Base-by-base conservation (phyloP, 2,888 invertebrate genomes). In the Resseliella maxima region DNA sequence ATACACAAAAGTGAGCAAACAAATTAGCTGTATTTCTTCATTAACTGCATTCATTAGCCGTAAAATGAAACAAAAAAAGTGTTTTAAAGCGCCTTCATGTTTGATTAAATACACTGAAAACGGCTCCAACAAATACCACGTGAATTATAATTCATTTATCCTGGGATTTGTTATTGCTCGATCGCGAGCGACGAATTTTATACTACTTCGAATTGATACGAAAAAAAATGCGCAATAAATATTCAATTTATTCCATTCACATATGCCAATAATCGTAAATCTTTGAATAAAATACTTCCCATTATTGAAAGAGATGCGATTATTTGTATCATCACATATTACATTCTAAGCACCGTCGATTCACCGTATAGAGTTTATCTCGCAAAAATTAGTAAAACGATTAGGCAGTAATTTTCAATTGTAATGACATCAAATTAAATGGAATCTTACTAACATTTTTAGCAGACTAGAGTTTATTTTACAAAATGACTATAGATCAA, bases 261-360 rank as follows among this genome's bases (percentile, higher is more conserved):
- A 72, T 72, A 12, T 31, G 31, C 31, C 35, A 72, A 72, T 72
- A 72, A 72, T 72, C 31, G 31, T 35, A 72, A 31, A 15, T 72
- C 72, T 72, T 72, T 72, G 72, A 35, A 72, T 72, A 72, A 72
- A 59, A 59, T 41, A n/a, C 59, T 72, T 72, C 72, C 72, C 72
- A 72, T 31, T 31, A 72, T 72, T 31, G 12, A 72, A 72, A 72
- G 72, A 72, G 72, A 72, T 72, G 72, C n/a, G 27, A 72, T 31
- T 72, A 72, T 72, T 72, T 72, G 12, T 35, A 72, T 72, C 72
- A 72, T 15, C 18, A 31, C n/a, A 31, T 15, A 50, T 12, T 35
- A 72, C 72, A 12, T 59, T 59, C 27, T 12, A 72, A 10, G 24
- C 72, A 72, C 72, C 27, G 31, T 72, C 35, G n/a, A 59, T 59